Evolutionary conservation across 1,140 invertebrate species (phyloP).

Genomic region (Papilio dardanus): DNA sequence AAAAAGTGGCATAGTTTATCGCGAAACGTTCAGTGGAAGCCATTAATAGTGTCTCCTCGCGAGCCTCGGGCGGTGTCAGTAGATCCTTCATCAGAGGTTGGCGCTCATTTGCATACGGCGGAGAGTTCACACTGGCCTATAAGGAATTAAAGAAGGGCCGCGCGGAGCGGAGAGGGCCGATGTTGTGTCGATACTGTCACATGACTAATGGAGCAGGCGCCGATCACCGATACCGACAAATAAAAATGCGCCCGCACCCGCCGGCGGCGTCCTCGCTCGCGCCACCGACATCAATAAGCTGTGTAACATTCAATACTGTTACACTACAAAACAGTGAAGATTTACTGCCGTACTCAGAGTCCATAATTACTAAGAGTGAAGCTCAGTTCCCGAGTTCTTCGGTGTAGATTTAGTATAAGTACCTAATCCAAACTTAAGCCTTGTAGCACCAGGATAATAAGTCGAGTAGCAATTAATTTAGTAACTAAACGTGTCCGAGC

Average conservation of each 20-base stretch:
- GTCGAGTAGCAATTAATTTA: no score
- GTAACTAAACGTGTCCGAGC: no score
- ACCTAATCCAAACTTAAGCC: no score
- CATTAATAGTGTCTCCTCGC: constrained; percentile 31
- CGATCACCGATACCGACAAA: constrained; percentile 77
- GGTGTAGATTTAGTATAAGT: neutral
- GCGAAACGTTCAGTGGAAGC: constrained; percentile 16
- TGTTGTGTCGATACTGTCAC: constrained; percentile 78
- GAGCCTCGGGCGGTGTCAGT: constrained; percentile 48
- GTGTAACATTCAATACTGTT: neutral
- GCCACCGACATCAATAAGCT: neutral
- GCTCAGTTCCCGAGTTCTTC: neutral
- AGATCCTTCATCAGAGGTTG: constrained; percentile 73
- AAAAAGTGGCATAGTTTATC: constrained; percentile 11
- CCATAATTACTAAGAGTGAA: neutral
- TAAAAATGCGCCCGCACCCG: constrained; percentile 68
- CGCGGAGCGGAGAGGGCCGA: constrained; percentile 57
- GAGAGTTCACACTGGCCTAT: constrained; percentile 60
- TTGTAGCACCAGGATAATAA: no score
- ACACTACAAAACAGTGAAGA: neutral
- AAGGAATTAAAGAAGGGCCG: constrained; percentile 71
- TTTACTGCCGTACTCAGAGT: neutral
- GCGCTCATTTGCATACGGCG: constrained; percentile 71
- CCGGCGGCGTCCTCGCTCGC: constrained; percentile 43
- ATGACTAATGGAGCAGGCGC: constrained; percentile 80